Evolutionary conservation across 2,113 vertebrate species (phyloP), one percentile per base, ranked within the genome.

Genomic region (Rhea pennata): DNA sequence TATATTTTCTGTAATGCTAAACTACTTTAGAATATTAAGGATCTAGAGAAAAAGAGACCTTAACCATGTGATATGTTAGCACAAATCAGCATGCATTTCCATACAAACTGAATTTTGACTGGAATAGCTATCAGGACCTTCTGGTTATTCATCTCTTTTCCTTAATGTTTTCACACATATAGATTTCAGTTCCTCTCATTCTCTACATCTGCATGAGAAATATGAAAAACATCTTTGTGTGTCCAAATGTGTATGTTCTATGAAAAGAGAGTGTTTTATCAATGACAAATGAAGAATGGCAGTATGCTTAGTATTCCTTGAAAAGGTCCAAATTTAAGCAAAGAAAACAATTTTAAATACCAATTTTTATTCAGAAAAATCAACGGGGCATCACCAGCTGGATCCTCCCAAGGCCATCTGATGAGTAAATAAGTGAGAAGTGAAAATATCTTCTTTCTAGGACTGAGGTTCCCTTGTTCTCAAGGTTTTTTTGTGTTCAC

Each of bases 401-500:
- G 26, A 12, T 94, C 84, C 67, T 92, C 26, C 73, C 69, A 50
- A 81, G 58, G 36, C 48, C 46, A 65, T 23, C 23, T 10, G 8
- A 44, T 50, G 26, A 73, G 23, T 53, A 72, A 87, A 84, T 67
- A 27, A 76, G 22, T 13, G 11, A 93, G 23, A 92, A 92, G 75
- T 31, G 6, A 66, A 94, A 90, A 46, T n/a, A 29, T 5, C 15
- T 72, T 67, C 67, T 83, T 92, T 62, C 42, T 12, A 82, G 31
- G 14, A 51, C 12, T 6, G 4, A 4, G 9, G 12, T 84, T 84
- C 16, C 5, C 29, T 70, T 40, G 46, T 76, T 42, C n/a, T 75
- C 61, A 76, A 50, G 61, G 6, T 16, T 85, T 84, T 84, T 93
- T 69, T 27, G 21, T 82, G 69, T 48, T 81, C 85, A 80, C 21